Conservation (phyloP, 2,797 vertebrate genomes). For the Siniperca scherzeri region DNA sequence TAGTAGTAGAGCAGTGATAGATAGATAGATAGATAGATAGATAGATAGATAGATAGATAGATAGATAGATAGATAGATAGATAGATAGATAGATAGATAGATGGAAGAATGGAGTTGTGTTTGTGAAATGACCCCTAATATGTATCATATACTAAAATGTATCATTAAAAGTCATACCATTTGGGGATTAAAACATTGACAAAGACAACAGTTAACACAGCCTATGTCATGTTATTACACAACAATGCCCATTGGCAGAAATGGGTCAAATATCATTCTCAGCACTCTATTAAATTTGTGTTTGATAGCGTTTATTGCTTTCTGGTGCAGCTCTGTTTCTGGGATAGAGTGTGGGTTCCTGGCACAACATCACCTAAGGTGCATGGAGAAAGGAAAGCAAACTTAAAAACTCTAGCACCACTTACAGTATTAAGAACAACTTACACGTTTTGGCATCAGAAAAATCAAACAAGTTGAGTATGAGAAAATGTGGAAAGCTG, state of each 20-base stretch:
- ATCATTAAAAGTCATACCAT: no score
- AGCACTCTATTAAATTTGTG: no score
- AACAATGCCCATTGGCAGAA: neutral
- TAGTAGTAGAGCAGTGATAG: neutral
- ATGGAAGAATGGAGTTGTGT: neutral
- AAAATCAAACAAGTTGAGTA: neutral
- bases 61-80: constrained; percentile 3
- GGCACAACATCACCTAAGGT: neutral
- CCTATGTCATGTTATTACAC: no score
- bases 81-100: constrained; percentile 3
- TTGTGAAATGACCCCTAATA: no score
- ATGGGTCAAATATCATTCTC: no score
- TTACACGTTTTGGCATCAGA: neutral
- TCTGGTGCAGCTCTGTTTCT: neutral
- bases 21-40: neutral
- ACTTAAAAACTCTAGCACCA: neutral
- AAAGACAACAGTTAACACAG: no score
- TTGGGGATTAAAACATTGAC: no score
- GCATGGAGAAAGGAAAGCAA: neutral
- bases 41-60: constrained; percentile 15
- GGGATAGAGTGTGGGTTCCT: neutral
- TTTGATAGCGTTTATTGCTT: no score
- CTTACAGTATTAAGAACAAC: neutral
- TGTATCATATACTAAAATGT: no score
- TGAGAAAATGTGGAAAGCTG: neutral